These are phyloP conservation scores for Caenorhabditis becei DNA, from an alignment of 2,888 invertebrate genomes.

Conservation along the genomic window DNA sequence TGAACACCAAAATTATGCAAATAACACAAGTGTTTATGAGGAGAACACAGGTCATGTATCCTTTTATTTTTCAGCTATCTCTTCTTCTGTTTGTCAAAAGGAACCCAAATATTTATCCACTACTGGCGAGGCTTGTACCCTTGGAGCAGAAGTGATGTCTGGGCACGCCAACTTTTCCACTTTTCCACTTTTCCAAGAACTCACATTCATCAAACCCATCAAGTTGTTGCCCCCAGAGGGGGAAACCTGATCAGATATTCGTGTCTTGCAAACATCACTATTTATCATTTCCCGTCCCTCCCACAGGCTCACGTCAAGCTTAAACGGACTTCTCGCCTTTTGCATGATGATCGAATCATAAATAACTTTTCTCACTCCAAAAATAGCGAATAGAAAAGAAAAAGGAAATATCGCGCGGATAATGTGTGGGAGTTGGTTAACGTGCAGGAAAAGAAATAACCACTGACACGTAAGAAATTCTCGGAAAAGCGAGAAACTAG, in stretches of 20 bases:
- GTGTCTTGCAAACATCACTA: conserved; percentile 39
- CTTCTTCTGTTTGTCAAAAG: conserved; percentile 1
- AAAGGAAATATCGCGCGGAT: too few species aligned
- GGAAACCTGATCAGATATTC: conserved; percentile 32
- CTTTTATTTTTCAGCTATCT: conserved; percentile 14
- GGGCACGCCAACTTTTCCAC: background rate
- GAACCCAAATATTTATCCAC: conserved; percentile 8
- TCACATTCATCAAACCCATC: background rate
- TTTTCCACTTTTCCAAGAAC: background rate
- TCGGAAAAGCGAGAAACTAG: background rate
- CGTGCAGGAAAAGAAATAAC: background rate
- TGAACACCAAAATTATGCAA: conserved; percentile 1
- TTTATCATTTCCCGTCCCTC: conserved; percentile 41
- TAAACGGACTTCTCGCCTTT: background rate
- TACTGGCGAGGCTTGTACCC: background rate
- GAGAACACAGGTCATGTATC: conserved; percentile 1
- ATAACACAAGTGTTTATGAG: conserved; percentile 7
- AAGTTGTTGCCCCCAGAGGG: background rate
- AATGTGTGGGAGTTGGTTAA: conserved; percentile 7
- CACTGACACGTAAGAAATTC: background rate
- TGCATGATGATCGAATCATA: conserved; percentile 18
- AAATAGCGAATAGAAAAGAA: background rate
- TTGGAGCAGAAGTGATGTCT: conserved; percentile 1
- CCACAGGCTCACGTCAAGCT: background rate
- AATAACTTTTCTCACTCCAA: conserved; percentile 20